Evolutionary conservation across 1,140 invertebrate genomes (phyloP), one percentile per base, ranked within the genome.

Genomic region (Oncopodura yosiiana): DNA sequence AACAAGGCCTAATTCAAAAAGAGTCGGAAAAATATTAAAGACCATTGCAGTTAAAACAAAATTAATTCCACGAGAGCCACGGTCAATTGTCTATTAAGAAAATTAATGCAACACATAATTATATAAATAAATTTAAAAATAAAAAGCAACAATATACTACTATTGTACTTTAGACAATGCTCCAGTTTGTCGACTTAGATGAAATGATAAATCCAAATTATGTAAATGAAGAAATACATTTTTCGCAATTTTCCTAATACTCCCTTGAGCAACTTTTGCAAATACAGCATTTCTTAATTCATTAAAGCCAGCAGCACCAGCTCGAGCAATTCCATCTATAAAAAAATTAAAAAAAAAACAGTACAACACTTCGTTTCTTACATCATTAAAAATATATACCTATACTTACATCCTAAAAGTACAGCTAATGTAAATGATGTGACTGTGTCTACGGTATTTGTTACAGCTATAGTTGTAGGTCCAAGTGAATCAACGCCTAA

Each of bases 171-270:
- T 89, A 3, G 84, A 84, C 3, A 91, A 70, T 18, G 83, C 81
- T 36, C 95, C 95, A 34, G 95, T 99, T 74, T 98, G 93, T 60
- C 90, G 77, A 49, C 79, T 83, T 8, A 99, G 74, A 74, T 99
- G 96, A 74, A 98, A 99, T 53, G 80, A 77, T 29, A 99, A 75
- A 74, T 99, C 96, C 55, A 99, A 74, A 69, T 85, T 87, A 69
- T 98, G 95, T 24, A 99, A 74, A 75, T 99, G 96, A n/a, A 86
- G 71, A 71, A 99, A 99, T 9, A 99, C 92, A 72, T 94, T 96
- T 69, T 79, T 84, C 0, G 94, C 91, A 57, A 99, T 87, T 72
- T 84, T 82, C 44, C 94, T 73, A 59, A 99, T 96, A 6, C 94
- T 98, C 71, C 89, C 83, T 69, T 98, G 94, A 0, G 95, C 93